Percentiles rank a stretch among this genome's conserved stretches.
phyloP scores from a whole-genome alignment of 2,113 vertebrate species.

The Salminus brasiliensis region DNA sequence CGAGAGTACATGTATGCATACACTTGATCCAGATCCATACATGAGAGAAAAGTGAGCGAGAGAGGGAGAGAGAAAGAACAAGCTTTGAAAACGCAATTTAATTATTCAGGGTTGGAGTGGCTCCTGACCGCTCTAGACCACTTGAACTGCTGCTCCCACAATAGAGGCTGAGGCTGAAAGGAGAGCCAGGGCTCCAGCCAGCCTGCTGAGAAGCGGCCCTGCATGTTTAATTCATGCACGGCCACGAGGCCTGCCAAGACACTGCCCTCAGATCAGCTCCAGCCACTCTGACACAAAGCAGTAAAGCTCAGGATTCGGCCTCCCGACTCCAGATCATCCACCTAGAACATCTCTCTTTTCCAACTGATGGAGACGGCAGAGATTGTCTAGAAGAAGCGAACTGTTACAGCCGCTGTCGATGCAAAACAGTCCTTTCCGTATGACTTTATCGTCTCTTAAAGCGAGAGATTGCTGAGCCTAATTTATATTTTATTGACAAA shows the following conservation, averaged over 20 bases:
- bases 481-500: slow-evolving; percentile 20
- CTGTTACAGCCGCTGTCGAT: neutral
- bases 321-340: slow-evolving; percentile 21
- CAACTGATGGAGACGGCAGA: neutral
- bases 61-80: neutral
- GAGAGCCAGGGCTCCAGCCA: slow-evolving; percentile 37
- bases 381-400: neutral
- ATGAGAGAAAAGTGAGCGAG: neutral
- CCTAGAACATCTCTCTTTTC: neutral
- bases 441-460: neutral
- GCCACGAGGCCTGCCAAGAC: slow-evolving; percentile 13
- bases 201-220: slow-evolving; percentile 34
- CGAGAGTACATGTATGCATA: neutral
- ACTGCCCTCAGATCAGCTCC: slow-evolving; percentile 17
- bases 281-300: slow-evolving; percentile 6
- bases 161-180: slow-evolving; percentile 28
- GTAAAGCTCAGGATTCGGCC: neutral
- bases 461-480: neutral
- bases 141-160: slow-evolving; percentile 37
- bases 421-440: neutral
- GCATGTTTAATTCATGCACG: slow-evolving; percentile 50
- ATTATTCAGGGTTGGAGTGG: slow-evolving; percentile 51
- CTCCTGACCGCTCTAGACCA: slow-evolving; percentile 35
- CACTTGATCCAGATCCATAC: neutral
- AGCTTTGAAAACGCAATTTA: slow-evolving; percentile 36